phyloP scores from a whole-genome alignment of 1,140 invertebrate genomes.

The Drosophila navojoa region DNA sequence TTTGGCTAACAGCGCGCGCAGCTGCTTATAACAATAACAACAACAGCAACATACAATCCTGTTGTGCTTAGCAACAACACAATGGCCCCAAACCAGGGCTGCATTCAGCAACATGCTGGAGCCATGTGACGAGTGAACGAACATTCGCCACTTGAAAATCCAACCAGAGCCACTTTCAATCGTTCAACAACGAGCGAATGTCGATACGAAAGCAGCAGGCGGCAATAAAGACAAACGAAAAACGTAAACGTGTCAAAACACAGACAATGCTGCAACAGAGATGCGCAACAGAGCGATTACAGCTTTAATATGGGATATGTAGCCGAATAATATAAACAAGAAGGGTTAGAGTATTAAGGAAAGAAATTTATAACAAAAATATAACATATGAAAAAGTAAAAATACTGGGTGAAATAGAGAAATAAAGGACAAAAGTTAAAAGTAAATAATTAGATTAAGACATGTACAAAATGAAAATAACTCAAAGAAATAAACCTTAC shows the following conservation, averaged over 20 bases:
- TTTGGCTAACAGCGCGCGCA: slow-evolving; percentile 54
- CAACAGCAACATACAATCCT: slow-evolving; percentile 26
- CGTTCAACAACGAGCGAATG: slow-evolving; percentile 40
- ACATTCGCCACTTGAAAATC: slow-evolving; percentile 28
- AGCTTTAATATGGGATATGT: not conserved
- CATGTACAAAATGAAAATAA: too few relatives aligned
- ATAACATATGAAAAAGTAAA: not conserved
- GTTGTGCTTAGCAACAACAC: slow-evolving; percentile 29
- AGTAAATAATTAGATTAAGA: too few relatives aligned
- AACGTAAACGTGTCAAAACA: slow-evolving; percentile 74
- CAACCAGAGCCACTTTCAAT: slow-evolving; percentile 38
- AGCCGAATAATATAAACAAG: too few relatives aligned
- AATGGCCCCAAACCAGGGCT: slow-evolving; percentile 9
- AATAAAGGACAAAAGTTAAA: too few relatives aligned
- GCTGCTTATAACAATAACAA: slow-evolving; percentile 23
- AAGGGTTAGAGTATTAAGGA: not conserved
- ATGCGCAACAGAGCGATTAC: not conserved
- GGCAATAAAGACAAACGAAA: slow-evolving; percentile 42
- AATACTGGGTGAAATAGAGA: too few relatives aligned
- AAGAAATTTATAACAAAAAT: not conserved
- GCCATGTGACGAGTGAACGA: slow-evolving; percentile 37
- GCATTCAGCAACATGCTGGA: not conserved
- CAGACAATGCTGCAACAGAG: not conserved
- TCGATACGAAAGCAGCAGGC: slow-evolving; percentile 18
- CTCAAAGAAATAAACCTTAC: too few relatives aligned